Evolutionary conservation across 2,113 vertebrate genomes (phyloP), one percentile per base, ranked within the genome.

Genomic region (Chunga burmeisteri): DNA sequence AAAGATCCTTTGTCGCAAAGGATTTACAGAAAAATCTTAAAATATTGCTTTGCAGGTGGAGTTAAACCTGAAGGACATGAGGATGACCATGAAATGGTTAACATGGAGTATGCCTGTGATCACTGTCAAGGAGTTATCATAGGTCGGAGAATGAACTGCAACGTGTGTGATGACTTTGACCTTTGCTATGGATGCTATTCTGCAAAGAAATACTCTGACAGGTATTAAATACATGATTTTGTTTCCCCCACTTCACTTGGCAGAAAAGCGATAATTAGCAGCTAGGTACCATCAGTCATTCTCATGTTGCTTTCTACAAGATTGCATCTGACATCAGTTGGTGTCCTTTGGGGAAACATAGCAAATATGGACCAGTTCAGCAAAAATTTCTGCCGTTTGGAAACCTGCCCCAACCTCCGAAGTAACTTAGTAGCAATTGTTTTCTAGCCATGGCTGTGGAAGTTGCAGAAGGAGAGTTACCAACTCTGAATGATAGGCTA

Each of bases 101-200:
- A 99, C 97, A 99, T 99, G 99, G 99, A 99, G 52, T 99, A 99
- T 16, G 99, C 99, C 50, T 99, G 99, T 81, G 99, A 99, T 96
- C 99, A 99, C 92, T 99, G 99, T 94, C 99, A 99, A 93, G 99
- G 99, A n/a, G 98, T 99, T 86, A 99, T 99, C 81, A 99, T 99
- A 29, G 99, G 99, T 95, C 99, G 99, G 88, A 98, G 99, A 72
- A 99, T 99, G 97, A 99, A 99, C 96, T 99, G 99, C 95, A 99
- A 99, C 1, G 99, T 99, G 27, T 99, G 99, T 22, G 99, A 99
- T 73, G 99, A 99, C 98, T 99, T 99, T 78, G 99, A 99, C 95
- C 98, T 99, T 86, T 99, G 99, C 98, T 99, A 99, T 22, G 99
- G 99, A 42, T 99, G 99, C 96, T 99, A 99, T 89, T 98, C 99